These are phyloP conservation scores for Melanogrammus aeglefinus DNA, from an alignment of 2,797 vertebrate genomes.

Conservation along the genomic window DNA sequence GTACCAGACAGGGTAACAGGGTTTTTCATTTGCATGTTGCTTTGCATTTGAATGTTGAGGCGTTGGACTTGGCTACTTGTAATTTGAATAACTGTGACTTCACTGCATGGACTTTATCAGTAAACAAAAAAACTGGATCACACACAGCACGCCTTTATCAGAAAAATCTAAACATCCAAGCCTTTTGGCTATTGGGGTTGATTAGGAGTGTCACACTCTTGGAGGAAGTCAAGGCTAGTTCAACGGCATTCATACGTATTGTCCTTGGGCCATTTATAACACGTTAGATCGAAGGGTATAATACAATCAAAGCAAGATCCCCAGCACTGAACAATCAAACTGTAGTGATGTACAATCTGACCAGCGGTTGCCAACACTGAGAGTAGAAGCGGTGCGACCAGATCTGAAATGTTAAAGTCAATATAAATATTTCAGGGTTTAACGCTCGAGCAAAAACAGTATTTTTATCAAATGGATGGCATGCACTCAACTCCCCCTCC, in stretches of 20 bases:
- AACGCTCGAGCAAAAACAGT: background rate
- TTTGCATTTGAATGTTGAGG: background rate
- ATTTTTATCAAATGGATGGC: background rate
- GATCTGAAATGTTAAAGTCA: background rate
- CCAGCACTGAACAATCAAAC: background rate
- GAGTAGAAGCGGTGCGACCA: background rate
- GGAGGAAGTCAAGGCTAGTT: background rate
- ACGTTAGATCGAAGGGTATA: background rate
- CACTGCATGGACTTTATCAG: background rate
- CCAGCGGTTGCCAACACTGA: background rate
- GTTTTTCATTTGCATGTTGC: background rate
- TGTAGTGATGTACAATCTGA: background rate
- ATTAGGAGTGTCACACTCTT: background rate
- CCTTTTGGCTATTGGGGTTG: background rate
- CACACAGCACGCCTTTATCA: background rate
- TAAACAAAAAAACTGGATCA: background rate
- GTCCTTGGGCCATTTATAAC: background rate
- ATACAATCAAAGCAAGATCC: background rate
- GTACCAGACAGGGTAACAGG: too few relatives aligned
- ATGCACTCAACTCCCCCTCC: background rate
- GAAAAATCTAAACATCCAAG: background rate
- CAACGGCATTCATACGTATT: background rate
- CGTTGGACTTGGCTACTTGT: background rate
- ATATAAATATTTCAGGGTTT: conserved; percentile 5
- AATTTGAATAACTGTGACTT: background rate